Evolutionary conservation across 1,140 invertebrate genomes (phyloP), one percentile per base, ranked within the genome.

Genomic region (Antheraea mylitta): DNA sequence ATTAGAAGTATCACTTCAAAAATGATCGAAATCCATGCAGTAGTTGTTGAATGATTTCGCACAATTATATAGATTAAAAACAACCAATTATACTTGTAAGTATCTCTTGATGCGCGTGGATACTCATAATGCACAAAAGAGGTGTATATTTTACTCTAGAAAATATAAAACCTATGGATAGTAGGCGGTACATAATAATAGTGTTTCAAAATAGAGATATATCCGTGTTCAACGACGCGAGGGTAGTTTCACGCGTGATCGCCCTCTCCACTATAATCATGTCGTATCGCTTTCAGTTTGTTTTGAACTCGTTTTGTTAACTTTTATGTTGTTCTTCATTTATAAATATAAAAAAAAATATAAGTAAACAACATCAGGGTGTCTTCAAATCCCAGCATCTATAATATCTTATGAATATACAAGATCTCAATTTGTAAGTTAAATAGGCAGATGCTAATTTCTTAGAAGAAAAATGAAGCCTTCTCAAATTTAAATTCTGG

Each of bases 171-270:
- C 45, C 16, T 6, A 6, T 53, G 45, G 10, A 16, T n/a, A 53
- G 16, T 53, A 53, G 11, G 45, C 45, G 16, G 5, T 53, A 53
- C 16, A 16, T 53, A n/a, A 48, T 48, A 48, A 13, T 53, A n/a
- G 45, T 53, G 45, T 53, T 53, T 53, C 45, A 66, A 66, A 80
- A 82, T 79, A 82, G 74, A 78, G 77, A 85, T 85, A 13, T 53
- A 78, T 81, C 77, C 66, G 68, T 74, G 83, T 80, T 81, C 76
- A 87, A 86, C 81, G 80, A 75, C 77, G 72, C 83, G 76, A 36
- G 66, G 73, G 76, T 74, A 75, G 81, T 86, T 87, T 79, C 79
- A 86, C 81, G 84, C 77, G 69, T 76, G 82, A 78, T 69, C 79
- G 79, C 80, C 68, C 45, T 64, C 60, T 37, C 53, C 38, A 68